Evolutionary conservation across 2,113 vertebrate genomes (phyloP).

Genomic region (Archilochus colubris): DNA sequence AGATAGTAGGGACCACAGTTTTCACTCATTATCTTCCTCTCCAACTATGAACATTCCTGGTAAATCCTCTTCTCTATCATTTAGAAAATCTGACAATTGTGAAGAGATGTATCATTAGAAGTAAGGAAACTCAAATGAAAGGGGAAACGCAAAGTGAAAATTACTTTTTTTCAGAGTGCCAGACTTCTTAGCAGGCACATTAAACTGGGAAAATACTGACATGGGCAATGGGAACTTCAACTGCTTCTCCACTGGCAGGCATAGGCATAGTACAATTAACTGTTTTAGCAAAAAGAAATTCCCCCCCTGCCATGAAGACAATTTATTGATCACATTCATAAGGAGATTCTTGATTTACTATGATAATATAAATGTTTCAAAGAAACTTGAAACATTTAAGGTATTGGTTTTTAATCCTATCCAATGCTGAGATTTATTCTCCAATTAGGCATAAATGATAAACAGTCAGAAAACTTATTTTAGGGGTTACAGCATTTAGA

Average conservation of each 20-base stretch:
- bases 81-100: not conserved
- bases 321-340: not conserved
- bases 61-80: not conserved
- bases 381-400: not conserved
- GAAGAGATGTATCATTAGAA: not conserved
- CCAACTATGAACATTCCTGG: not conserved
- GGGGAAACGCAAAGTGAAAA: slow-evolving; percentile 20
- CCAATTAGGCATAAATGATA: not conserved
- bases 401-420: not conserved
- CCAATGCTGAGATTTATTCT: not conserved
- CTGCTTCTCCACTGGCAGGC: not conserved
- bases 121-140: slow-evolving; percentile 3
- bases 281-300: not conserved
- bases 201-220: not conserved
- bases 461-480: not conserved
- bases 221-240: not conserved
- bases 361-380: not conserved
- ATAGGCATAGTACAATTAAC: not conserved
- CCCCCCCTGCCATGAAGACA: not conserved
- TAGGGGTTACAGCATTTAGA: not conserved
- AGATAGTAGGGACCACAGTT: not conserved
- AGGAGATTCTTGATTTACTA: not conserved
- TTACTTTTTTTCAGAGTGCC: not conserved
- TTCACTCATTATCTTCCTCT: not conserved
- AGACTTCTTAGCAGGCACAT: not conserved